Conservation (phyloP, 2,113 vertebrate species). For the Alosa alosa region DNA sequence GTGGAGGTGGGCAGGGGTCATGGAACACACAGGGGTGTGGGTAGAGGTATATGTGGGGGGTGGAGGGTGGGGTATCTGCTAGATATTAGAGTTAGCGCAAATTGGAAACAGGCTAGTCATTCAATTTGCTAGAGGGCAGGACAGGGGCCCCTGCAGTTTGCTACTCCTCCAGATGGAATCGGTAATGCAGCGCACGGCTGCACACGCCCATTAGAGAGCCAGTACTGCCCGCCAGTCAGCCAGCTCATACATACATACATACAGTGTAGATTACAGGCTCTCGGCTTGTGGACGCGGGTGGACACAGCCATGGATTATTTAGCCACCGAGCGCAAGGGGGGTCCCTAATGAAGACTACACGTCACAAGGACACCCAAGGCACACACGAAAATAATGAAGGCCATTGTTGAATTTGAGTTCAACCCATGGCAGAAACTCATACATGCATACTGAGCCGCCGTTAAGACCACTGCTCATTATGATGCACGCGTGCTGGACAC, state of each 20-base stretch:
- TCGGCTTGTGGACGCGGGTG: not conserved
- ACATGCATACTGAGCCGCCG: not conserved
- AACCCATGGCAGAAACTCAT: not conserved
- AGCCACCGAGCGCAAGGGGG: not conserved
- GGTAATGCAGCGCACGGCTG: constrained; percentile 32
- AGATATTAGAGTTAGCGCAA: constrained; percentile 42
- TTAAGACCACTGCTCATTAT: not conserved
- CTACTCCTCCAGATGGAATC: constrained; percentile 46
- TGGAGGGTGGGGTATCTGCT: constrained; percentile 31
- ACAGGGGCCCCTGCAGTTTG: constrained; percentile 30
- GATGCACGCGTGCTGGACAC: not conserved
- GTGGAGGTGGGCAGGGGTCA: not conserved
- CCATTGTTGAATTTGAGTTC: not conserved
- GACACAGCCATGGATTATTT: not conserved
- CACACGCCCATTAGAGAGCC: not conserved
- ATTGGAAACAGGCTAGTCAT: constrained; percentile 47
- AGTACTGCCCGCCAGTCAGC: not conserved
- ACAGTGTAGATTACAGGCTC: constrained; percentile 15
- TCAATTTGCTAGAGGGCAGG: constrained; percentile 45
- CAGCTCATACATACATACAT: not conserved
- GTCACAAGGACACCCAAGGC: not conserved
- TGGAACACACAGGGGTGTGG: not conserved
- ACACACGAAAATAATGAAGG: not conserved
- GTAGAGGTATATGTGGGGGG: not conserved
- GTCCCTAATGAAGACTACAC: not conserved